Percentiles rank a stretch among this genome's conserved stretches.
phyloP scores from a whole-genome alignment of 2,797 vertebrate species.

The Sebastes itinus region DNA sequence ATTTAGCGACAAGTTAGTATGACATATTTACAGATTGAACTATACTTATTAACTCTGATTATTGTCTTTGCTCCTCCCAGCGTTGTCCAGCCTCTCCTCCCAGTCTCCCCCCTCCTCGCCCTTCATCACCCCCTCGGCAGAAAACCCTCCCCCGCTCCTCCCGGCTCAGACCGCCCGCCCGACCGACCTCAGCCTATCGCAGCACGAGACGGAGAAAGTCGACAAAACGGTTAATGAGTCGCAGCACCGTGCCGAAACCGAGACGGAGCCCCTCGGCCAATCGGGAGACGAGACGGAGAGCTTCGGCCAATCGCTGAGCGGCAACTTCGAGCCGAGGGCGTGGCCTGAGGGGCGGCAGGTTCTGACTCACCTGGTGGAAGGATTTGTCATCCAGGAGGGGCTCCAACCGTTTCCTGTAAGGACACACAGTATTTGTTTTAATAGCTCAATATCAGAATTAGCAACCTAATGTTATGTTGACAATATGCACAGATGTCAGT shows the following conservation, averaged over 20 bases:
- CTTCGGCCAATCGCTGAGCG: constrained; percentile 32
- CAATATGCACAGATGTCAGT: not conserved
- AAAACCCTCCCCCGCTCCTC: constrained; percentile 78
- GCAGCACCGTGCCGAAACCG: not conserved
- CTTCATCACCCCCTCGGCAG: constrained; percentile 67
- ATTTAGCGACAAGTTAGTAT: no score
- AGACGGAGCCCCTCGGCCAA: constrained; percentile 18
- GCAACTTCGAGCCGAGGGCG: constrained; percentile 61
- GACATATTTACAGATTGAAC: not conserved
- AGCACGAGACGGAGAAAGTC: constrained; percentile 16
- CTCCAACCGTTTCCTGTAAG: constrained; percentile 94
- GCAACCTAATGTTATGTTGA: not conserved
- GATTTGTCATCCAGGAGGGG: constrained; percentile 98
- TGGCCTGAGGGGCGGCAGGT: constrained; percentile 85
- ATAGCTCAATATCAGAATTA: not conserved
- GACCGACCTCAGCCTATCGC: constrained; percentile 50
- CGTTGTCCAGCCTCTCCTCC: constrained; percentile 81
- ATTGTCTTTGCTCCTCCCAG: constrained; percentile 55
- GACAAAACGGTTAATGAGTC: constrained; percentile 9
- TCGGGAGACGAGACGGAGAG: constrained; percentile 46
- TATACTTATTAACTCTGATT: not conserved
- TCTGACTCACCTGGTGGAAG: constrained; percentile 96
- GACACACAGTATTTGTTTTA: no score
- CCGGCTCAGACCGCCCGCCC: constrained; percentile 42
- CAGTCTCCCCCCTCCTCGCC: constrained; percentile 79